Evolutionary conservation across 2,888 invertebrate genomes (phyloP), one percentile per base, ranked within the genome.

Genomic region (Meiosimyza decipiens): DNA sequence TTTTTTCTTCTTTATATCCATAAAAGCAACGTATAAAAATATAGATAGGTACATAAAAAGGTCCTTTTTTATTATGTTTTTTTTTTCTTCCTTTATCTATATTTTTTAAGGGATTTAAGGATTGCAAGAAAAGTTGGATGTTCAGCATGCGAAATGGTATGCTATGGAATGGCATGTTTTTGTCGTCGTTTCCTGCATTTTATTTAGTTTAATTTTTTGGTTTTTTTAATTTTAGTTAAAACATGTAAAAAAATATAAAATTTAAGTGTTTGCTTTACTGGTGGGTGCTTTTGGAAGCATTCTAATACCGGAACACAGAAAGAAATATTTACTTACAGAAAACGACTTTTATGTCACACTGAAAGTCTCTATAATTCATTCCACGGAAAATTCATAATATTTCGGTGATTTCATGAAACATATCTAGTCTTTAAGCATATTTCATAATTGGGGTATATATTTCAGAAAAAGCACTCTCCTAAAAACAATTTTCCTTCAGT

Each of bases 1-100:
- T 71, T 73, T 72, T 69, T 49, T 50, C 18, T 52, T 63, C 40
- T 57, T 16, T 47, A 33, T 15, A 52, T 51, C 16, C 47, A 57
- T 47, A 47, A 57, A 59, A n/a, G 52, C 66, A 63, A 22, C 57
- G 57, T 28, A 49, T 49, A 63, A 60, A 15, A 15, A 12, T 18
- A 13, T 59, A 18, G 22, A 9, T 18, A 18, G 60, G 33, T 40
- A 47, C 47, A 62, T 11, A 62, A 40, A 62, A 40, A 40, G 40
- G 33, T 16, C 40, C 12, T 12, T 22, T 62, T 47, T 40, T 47
- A 16, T 47, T 62, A 33, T 62, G n/a, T 64, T 22, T 6, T 51
- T 64, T 50, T 50, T 64, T 16, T 18, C 7, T 64, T n/a, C 15
- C 54, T 54, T 66, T 40, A 57, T 67, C 11, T 67, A 57, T 64